A percentile compares a stretch with the other conserved stretches of the same genome.
phyloP scores from a whole-genome alignment of 2,797 vertebrate species.

The Myiothlypis chrysogaster region DNA sequence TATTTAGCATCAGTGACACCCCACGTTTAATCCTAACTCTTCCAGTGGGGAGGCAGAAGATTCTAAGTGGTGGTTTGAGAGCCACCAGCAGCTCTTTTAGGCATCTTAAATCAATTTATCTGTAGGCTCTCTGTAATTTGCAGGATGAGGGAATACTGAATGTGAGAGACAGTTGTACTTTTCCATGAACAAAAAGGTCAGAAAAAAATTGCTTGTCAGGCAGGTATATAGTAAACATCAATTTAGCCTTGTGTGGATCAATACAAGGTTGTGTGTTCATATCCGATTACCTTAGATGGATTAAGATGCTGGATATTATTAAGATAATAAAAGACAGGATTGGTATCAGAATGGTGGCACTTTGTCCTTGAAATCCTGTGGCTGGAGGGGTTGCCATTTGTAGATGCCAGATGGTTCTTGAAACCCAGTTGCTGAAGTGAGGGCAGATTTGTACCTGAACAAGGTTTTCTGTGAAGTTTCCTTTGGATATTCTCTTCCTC shows the following conservation, averaged over 20 bases:
- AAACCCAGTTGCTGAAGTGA: not conserved
- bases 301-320: constrained; percentile 16
- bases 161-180: not conserved
- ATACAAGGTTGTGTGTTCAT: not conserved
- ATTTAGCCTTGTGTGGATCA: constrained; percentile 5
- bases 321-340: not conserved
- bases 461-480: not conserved
- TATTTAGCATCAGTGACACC: not conserved
- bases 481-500: not conserved
- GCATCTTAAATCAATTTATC: not conserved
- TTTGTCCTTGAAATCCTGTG: constrained; percentile 26
- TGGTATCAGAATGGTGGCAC: not conserved
- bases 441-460: not conserved
- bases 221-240: not conserved
- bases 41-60: not conserved
- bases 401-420: not conserved
- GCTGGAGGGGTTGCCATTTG: not conserved
- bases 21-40: not conserved
- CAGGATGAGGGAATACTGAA: not conserved
- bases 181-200: not conserved
- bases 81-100: not conserved
- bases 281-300: not conserved
- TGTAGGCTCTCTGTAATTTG: not conserved
- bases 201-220: not conserved
- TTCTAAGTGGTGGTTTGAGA: not conserved